These are phyloP conservation scores for Sphaerophoria rueppellii DNA, from an alignment of 2,888 invertebrate species.

Conservation along the genomic window DNA sequence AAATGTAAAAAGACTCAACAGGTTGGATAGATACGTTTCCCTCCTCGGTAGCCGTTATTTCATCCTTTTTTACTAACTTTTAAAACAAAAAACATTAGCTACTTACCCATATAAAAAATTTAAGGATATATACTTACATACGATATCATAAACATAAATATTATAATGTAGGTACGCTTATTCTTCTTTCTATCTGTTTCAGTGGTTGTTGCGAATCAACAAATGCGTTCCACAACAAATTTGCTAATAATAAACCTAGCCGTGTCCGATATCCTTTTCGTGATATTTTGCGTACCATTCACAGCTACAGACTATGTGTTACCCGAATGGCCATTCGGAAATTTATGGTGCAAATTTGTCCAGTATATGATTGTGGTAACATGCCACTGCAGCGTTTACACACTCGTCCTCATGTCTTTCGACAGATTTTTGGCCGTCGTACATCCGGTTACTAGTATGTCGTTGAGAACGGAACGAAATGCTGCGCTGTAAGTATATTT, in stretches of 20 bases:
- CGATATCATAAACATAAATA: not conserved
- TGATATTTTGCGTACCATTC: constrained; percentile 96
- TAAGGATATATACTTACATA: not conserved
- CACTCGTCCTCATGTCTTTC: constrained; percentile 96
- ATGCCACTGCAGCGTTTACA: constrained; percentile 96
- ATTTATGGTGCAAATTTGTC: constrained; percentile 91
- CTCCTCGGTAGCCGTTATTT: no score
- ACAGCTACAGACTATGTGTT: constrained; percentile 95
- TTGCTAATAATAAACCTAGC: constrained; percentile 95
- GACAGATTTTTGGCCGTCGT: constrained; percentile 97
- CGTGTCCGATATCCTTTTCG: constrained; percentile 94
- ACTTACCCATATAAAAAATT: no score
- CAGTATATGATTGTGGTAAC: constrained; percentile 96
- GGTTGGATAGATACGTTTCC: no score
- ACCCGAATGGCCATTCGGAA: constrained; percentile 95
- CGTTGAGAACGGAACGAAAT: constrained; percentile 91
- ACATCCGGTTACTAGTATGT: constrained; percentile 94
- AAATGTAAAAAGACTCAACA: no score
- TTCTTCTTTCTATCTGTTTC: constrained; percentile 64
- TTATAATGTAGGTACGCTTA: not conserved
- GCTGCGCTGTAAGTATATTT: constrained; percentile 84
- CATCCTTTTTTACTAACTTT: no score
- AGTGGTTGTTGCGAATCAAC: constrained; percentile 93
- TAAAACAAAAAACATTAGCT: no score
- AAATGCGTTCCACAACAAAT: constrained; percentile 97